Evolutionary conservation across 2,888 invertebrate species (phyloP).

Genomic region (Sipha maydis): DNA sequence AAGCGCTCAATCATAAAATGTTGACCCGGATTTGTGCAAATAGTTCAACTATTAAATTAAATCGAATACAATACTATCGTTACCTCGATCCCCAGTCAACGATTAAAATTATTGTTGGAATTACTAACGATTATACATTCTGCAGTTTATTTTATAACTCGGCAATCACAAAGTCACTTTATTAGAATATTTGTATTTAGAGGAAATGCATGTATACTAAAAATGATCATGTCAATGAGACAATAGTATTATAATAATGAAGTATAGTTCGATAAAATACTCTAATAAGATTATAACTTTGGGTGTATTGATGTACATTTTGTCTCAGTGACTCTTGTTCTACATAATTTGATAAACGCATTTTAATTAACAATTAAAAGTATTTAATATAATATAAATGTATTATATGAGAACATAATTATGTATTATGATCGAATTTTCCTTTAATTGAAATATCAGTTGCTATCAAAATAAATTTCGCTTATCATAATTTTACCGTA

Average conservation of each 20-base stretch:
- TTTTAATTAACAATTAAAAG: no score
- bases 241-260: neutral
- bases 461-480: no score
- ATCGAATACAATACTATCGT: neutral
- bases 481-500: no score
- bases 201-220: neutral
- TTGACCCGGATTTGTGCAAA: neutral
- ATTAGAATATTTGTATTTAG: neutral
- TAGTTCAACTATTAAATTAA: neutral
- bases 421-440: no score
- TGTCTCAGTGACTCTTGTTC: no score
- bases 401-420: no score
- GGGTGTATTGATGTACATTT: neutral
- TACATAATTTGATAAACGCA: no score
- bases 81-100: neutral
- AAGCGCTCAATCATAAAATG: neutral
- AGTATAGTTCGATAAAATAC: neutral
- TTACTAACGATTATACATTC: neutral
- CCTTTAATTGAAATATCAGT: no score
- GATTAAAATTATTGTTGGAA: neutral
- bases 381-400: no score
- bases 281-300: neutral
- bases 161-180: neutral
- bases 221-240: neutral
- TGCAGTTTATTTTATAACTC: neutral